These are phyloP conservation scores for Strigops habroptila DNA, from an alignment of 2,113 vertebrate genomes.

Conservation along the genomic window DNA sequence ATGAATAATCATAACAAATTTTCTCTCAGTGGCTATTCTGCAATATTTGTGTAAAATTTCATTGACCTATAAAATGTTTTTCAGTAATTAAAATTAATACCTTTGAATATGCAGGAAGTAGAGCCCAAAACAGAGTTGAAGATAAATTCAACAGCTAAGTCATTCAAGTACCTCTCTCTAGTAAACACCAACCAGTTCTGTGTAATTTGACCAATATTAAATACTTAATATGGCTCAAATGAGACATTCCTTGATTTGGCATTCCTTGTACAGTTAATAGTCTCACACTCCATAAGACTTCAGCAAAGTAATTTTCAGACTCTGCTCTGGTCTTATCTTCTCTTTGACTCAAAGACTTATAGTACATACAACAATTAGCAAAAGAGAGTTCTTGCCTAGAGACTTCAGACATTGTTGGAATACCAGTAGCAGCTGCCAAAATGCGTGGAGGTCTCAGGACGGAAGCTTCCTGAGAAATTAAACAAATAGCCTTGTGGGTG, in stretches of 20 bases:
- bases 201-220: background rate
- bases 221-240: background rate
- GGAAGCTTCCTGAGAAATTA: background rate
- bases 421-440: background rate
- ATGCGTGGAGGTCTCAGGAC: background rate
- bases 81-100: conserved; percentile 15
- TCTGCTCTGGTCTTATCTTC: background rate
- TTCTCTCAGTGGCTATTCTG: conserved; percentile 29
- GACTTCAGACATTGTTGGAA: background rate
- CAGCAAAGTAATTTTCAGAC: background rate
- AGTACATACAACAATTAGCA: background rate
- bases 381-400: background rate
- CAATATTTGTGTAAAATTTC: conserved; percentile 46
- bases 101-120: conserved; percentile 17
- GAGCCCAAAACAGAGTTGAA: background rate
- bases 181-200: background rate
- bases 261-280: background rate
- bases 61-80: conserved; percentile 37
- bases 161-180: background rate
- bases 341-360: background rate
- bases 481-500: background rate
- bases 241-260: background rate
- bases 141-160: background rate
- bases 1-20: conserved; percentile 15
- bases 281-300: background rate